Percentiles rank a stretch among this genome's conserved stretches.
These are phyloP conservation scores for Cremastinae sp. DNA, from an alignment of 2,888 invertebrate genomes.

Conservation along the genomic window DNA sequence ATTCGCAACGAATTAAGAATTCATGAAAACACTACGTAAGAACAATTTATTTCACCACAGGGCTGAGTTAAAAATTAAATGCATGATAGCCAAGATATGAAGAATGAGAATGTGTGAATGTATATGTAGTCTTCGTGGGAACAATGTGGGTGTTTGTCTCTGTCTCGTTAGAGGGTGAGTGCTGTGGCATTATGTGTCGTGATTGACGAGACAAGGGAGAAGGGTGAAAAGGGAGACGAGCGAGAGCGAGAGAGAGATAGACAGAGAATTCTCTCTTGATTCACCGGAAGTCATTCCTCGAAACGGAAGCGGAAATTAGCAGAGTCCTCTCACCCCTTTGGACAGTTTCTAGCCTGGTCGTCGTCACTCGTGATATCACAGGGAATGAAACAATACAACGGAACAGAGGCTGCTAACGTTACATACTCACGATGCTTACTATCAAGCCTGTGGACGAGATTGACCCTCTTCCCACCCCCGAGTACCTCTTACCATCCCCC, in stretches of 20 bases:
- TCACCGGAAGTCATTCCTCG: constrained; percentile 72
- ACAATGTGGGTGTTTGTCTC: not conserved
- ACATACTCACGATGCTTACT: constrained; percentile 5
- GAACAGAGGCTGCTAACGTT: constrained; percentile 21
- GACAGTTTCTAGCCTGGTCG: not conserved
- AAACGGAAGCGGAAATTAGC: constrained; percentile 77
- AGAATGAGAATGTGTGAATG: not conserved
- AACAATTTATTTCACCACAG: no score
- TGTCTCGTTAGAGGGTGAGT: not conserved
- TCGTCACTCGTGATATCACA: not conserved
- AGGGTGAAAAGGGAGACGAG: no score
- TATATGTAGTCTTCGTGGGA: not conserved
- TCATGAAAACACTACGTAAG: no score
- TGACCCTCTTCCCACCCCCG: constrained; percentile 10
- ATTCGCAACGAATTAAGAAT: no score
- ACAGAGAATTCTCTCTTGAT: constrained; percentile 49
- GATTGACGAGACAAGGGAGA: constrained; percentile 27
- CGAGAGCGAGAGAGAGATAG: no score
- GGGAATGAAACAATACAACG: constrained; percentile 48
- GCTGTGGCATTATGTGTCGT: constrained; percentile 11
- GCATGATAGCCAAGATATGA: not conserved
- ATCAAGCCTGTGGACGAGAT: not conserved
- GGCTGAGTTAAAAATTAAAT: no score
- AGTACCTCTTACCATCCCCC: not conserved
- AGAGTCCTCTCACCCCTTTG: constrained; percentile 53